Evolutionary conservation across 2,888 invertebrate genomes (phyloP).

Genomic region (Brachypalpus laphriformis): DNA sequence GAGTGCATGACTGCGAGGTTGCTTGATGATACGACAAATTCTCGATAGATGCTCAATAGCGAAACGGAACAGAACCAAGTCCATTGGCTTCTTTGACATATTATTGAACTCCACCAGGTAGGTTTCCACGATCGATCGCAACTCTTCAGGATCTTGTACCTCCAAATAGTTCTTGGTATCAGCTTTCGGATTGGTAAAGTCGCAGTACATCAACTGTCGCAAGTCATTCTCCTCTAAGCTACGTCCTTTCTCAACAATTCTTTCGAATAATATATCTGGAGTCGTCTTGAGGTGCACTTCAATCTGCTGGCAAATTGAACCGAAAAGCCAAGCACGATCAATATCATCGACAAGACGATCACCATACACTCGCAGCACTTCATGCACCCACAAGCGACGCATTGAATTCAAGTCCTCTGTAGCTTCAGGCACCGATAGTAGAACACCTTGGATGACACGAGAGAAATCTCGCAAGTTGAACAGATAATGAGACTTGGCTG

Average conservation of each 20-base stretch:
- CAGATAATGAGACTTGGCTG: conserved; percentile 96
- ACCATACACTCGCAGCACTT: conserved; percentile 95
- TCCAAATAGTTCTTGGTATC: conserved; percentile 95
- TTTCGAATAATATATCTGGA: conserved; percentile 88
- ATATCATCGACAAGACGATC: conserved; percentile 94
- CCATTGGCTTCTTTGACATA: conserved; percentile 98
- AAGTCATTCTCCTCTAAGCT: conserved; percentile 90
- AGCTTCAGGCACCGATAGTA: conserved; percentile 96
- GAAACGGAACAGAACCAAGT: conserved; percentile 95
- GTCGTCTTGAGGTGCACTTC: conserved; percentile 85
- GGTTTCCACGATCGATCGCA: conserved; percentile 92
- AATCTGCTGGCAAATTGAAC: conserved; percentile 87
- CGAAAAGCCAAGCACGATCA: conserved; percentile 92
- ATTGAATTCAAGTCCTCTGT: conserved; percentile 92
- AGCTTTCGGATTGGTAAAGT: conserved; percentile 96
- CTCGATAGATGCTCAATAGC: conserved; percentile 97
- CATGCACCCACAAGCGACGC: conserved; percentile 97
- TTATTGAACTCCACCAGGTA: conserved; percentile 96
- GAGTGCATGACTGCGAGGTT: conserved; percentile 94
- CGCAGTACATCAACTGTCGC: conserved; percentile 94
- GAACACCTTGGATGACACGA: conserved; percentile 94
- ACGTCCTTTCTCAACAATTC: conserved; percentile 84
- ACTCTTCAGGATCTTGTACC: conserved; percentile 91
- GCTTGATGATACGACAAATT: conserved; percentile 94
- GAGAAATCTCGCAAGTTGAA: conserved; percentile 98